Evolutionary conservation across 2,888 invertebrate genomes (phyloP).

Genomic region (Drosophila pseudotalamancana): DNA sequence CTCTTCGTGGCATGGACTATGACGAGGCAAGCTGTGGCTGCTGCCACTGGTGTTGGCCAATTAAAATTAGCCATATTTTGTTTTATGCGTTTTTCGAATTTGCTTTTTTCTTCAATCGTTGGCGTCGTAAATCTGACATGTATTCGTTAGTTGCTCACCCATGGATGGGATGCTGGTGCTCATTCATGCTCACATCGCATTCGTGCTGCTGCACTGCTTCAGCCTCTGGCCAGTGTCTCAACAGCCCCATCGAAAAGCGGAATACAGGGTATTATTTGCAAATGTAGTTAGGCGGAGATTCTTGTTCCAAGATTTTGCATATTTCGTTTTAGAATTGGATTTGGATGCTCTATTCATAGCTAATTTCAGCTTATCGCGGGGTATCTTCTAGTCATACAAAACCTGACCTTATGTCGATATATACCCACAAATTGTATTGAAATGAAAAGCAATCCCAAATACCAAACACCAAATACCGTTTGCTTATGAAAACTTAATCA

Average conservation of each 20-base stretch:
- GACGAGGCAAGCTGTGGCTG: conserved; percentile 14
- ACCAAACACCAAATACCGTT: no score
- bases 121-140: conserved; percentile 74
- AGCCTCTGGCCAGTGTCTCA: background rate
- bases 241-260: no score
- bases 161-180: conserved; percentile 52
- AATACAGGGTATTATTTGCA: no score
- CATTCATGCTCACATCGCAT: conserved; percentile 31
- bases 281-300: no score
- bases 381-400: no score
- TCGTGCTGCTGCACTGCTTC: conserved; percentile 19
- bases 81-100: conserved; percentile 20
- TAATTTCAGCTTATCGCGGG: no score
- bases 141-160: conserved; percentile 80
- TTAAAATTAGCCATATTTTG: conserved; percentile 65
- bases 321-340: no score
- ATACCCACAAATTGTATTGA: no score
- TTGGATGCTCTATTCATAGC: no score
- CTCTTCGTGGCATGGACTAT: background rate
- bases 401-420: no score
- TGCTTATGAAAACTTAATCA: background rate
- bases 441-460: no score
- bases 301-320: no score
- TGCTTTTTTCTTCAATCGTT: conserved; percentile 39
- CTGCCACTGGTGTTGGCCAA: conserved; percentile 43